A percentile compares a stretch with the other conserved stretches of the same genome.
These are phyloP conservation scores for Prionailurus viverrinus DNA, from an alignment of 2,113 vertebrate species.

Conservation along the genomic window DNA sequence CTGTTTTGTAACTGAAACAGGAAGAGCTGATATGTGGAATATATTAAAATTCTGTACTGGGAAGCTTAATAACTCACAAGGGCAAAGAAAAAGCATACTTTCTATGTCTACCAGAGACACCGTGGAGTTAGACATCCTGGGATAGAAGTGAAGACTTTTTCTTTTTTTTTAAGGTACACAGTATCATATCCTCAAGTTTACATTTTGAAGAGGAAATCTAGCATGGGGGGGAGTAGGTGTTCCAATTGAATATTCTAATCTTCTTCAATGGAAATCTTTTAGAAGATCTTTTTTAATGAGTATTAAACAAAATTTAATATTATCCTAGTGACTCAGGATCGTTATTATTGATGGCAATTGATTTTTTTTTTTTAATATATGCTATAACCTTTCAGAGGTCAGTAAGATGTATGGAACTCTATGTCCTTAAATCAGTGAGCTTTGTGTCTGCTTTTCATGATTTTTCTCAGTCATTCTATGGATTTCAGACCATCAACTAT, in stretches of 20 bases:
- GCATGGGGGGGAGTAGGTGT: background rate
- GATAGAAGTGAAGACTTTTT: slow-evolving; percentile 35
- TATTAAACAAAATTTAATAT: slow-evolving; percentile 9
- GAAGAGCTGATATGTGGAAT: slow-evolving; percentile 87
- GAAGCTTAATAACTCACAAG: slow-evolving; percentile 2
- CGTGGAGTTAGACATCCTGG: slow-evolving; percentile 63
- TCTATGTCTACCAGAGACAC: slow-evolving; percentile 70
- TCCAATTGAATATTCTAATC: background rate
- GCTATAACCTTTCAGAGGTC: background rate
- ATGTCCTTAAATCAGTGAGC: background rate
- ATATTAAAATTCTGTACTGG: slow-evolving; percentile 82
- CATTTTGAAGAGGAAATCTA: background rate
- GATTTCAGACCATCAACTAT: background rate
- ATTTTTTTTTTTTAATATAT: background rate
- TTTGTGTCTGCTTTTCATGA: background rate
- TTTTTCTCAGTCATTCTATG: background rate
- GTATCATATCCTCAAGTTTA: background rate
- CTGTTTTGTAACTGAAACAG: slow-evolving; percentile 92
- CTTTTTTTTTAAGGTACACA: accelerated
- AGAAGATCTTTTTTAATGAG: slow-evolving; percentile 40
- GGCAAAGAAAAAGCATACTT: slow-evolving; percentile 12
- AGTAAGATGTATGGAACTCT: background rate
- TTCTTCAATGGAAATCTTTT: background rate
- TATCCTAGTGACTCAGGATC: background rate
- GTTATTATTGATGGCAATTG: background rate